Conservation (phyloP, 2,888 invertebrate species). For the Pilophorus perplexus region DNA sequence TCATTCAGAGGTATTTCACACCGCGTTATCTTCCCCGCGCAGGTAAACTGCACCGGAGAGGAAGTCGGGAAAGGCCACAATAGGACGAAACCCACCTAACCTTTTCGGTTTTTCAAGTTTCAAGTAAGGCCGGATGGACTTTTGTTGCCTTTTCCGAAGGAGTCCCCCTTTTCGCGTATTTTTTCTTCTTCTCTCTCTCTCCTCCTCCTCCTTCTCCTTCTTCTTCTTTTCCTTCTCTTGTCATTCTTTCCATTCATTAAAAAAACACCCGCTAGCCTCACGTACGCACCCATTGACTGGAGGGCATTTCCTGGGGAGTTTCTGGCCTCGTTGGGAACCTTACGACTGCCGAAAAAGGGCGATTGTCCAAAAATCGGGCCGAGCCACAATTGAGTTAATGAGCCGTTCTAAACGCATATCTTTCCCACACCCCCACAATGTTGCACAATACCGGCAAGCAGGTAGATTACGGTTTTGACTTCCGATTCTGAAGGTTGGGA, state of each 20-base stretch:
- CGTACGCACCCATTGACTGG: slow-evolving; percentile 36
- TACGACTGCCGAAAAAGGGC: neutral
- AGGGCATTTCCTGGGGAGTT: slow-evolving; percentile 20
- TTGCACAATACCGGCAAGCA: no score
- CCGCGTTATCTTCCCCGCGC: slow-evolving; percentile 35
- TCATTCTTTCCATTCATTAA: slow-evolving; percentile 20
- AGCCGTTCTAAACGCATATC: slow-evolving; percentile 7
- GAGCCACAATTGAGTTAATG: slow-evolving; percentile 23
- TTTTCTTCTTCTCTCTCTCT: no score
- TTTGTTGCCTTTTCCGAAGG: no score
- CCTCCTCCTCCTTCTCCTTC: no score
- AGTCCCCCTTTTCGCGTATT: no score
- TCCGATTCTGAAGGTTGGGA: no score
- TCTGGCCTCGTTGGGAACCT: no score
- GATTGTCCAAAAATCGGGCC: neutral
- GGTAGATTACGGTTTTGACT: no score
- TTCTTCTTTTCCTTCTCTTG: no score
- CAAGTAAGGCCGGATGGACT: neutral
- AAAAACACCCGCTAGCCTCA: slow-evolving; percentile 21
- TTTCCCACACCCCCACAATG: neutral
- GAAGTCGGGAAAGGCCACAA: neutral
- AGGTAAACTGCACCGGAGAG: slow-evolving; percentile 3
- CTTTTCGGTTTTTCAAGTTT: no score
- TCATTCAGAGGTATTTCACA: slow-evolving; percentile 39
- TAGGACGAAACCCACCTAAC: neutral